These are phyloP conservation scores for Psilopsiagon aymara DNA, from an alignment of 2,113 vertebrate genomes.

Conservation along the genomic window DNA sequence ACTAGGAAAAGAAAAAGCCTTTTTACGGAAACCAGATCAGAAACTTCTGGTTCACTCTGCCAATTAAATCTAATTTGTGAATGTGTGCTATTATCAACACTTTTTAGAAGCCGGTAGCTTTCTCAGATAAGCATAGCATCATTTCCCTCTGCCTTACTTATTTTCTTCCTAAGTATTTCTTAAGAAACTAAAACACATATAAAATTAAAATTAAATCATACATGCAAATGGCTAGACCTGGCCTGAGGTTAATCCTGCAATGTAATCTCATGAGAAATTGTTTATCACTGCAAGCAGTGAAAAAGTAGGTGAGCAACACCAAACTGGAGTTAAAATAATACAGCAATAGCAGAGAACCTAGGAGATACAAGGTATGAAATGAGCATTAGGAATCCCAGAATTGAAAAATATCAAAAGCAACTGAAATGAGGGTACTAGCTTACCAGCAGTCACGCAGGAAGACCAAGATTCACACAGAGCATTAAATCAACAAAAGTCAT, in stretches of 20 bases:
- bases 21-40: background rate
- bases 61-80: background rate
- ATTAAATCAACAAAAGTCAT: background rate
- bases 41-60: background rate
- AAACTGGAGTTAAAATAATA: background rate
- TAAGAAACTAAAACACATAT: background rate
- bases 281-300: background rate
- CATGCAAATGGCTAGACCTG: background rate
- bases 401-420: background rate
- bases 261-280: background rate
- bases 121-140: background rate
- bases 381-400: background rate
- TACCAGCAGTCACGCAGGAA: accelerated
- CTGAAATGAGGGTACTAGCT: background rate
- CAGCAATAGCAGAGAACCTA: background rate
- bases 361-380: background rate
- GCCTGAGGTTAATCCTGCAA: background rate
- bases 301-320: background rate
- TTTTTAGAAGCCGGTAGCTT: background rate
- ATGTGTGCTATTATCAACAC: background rate
- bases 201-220: background rate
- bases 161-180: background rate
- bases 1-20: background rate
- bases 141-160: background rate
- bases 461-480: background rate